Evolutionary conservation across 2,888 invertebrate genomes (phyloP), one percentile per base, ranked within the genome.

Genomic region (Therioaphis trifolii): DNA sequence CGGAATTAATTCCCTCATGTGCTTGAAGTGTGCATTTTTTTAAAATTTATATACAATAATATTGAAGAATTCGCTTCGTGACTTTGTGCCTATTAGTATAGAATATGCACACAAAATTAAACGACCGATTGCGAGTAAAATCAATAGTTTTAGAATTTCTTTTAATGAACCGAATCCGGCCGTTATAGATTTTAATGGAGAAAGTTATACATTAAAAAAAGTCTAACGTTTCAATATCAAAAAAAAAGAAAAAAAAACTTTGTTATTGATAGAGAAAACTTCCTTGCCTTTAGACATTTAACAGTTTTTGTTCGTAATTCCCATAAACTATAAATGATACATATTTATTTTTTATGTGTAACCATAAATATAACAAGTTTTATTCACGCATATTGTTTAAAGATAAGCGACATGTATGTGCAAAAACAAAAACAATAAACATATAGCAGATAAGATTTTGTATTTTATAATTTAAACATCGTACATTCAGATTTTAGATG

Each of bases 221-320:
- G 3, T 27, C 24, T 27, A n/a, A 61, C 18, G 15, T 76, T 61
- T 61, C 21, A 46, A 61, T 61, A 46, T 14, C 12, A 49, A 9
- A 49, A 18, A 27, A 24, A 43, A 18, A 61, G 61, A 46, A 69
- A 43, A 43, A 35, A 4, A 18, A 74, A 58, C 55, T 74, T 74
- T 58, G 40, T 74, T 74, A 74, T 74, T 58, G 43, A 76, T 76
- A 76, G 43, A 61, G 3, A 27, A 76, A 76, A 76, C 46, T 61
- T 76, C 27, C 27, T 27, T n/a, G 7, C 27, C 14, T 9, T n/a
- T 63, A 61, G n/a, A 76, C 27, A 27, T 76, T 61, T 43, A 46
- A 76, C 46, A 27, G 76, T 76, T 46, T 76, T 63, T 61, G 43
- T 43, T 76, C 43, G 18, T 29, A 63, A 61, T 46, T n/a, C 46